Conservation (phyloP, 2,797 vertebrate species). For the Strix occidentalis region DNA sequence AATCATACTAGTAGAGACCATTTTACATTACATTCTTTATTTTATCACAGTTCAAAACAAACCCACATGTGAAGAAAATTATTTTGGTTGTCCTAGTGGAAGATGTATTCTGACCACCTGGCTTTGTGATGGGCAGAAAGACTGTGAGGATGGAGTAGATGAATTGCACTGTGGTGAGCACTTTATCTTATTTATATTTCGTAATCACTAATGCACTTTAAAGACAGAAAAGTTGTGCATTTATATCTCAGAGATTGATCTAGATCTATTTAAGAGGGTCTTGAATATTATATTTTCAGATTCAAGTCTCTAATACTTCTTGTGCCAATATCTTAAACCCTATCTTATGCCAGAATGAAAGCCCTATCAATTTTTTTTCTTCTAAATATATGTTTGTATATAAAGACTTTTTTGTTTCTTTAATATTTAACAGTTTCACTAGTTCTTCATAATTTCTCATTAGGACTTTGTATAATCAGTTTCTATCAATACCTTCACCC, state of each 20-base stretch:
- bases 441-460: background rate
- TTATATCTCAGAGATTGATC: background rate
- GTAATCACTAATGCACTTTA: background rate
- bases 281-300: background rate
- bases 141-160: slow-evolving; percentile 96
- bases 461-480: background rate
- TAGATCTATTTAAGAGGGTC: background rate
- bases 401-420: background rate
- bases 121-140: slow-evolving; percentile 97
- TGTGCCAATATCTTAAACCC: background rate
- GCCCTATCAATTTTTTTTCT: background rate
- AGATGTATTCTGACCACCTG: slow-evolving; percentile 98
- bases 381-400: background rate
- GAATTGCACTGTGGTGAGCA: slow-evolving; percentile 94
- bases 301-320: background rate
- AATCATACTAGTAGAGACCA: slow-evolving; percentile 64
- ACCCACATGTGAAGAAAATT: slow-evolving; percentile 88
- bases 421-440: background rate
- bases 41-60: slow-evolving; percentile 83
- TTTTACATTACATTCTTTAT: slow-evolving; percentile 74
- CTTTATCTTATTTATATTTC: background rate
- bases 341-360: background rate
- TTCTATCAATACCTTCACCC: background rate
- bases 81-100: slow-evolving; percentile 91
- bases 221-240: background rate